These are phyloP conservation scores for Zoroaster sp. DNA, from an alignment of 53 echinoderm and acorn worm genomes.

Conservation along the genomic window DNA sequence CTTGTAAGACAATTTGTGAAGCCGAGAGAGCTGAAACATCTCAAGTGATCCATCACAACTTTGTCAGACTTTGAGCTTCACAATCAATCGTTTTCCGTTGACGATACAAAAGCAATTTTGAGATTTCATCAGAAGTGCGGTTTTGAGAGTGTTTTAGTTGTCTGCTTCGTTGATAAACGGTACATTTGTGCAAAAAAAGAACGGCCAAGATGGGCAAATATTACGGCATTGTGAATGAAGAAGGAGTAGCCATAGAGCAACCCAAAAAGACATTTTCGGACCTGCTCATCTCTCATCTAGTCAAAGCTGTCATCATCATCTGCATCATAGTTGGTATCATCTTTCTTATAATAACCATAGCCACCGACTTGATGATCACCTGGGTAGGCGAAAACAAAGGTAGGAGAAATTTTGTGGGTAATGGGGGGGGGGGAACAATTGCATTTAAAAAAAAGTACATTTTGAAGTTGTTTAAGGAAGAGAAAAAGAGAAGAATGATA, in stretches of 20 bases:
- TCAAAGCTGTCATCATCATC: neutral
- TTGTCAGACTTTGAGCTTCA: neutral
- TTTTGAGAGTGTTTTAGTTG: too few species aligned
- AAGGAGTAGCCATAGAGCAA: neutral
- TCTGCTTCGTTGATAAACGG: too few species aligned
- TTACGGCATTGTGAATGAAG: neutral
- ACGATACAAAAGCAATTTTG: too few species aligned
- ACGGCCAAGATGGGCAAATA: conserved; percentile 8
- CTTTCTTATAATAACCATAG: conserved; percentile 16
- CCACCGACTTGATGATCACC: neutral
- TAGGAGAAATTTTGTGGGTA: neutral
- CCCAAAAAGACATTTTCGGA: neutral
- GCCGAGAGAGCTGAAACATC: neutral
- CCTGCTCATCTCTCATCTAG: neutral
- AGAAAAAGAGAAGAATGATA: too few species aligned
- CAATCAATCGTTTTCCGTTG: neutral
- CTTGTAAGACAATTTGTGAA: neutral
- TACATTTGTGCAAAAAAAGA: neutral
- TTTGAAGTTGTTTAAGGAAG: too few species aligned
- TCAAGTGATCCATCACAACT: neutral
- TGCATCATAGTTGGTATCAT: conserved; percentile 9
- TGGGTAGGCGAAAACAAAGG: neutral
- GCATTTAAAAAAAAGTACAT: neutral
- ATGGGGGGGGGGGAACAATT: neutral
- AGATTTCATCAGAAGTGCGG: too few species aligned